Percentiles rank a stretch among this genome's conserved stretches.
Conservation (phyloP, 2,797 vertebrate genomes). For the Acipenser ruthenus region DNA sequence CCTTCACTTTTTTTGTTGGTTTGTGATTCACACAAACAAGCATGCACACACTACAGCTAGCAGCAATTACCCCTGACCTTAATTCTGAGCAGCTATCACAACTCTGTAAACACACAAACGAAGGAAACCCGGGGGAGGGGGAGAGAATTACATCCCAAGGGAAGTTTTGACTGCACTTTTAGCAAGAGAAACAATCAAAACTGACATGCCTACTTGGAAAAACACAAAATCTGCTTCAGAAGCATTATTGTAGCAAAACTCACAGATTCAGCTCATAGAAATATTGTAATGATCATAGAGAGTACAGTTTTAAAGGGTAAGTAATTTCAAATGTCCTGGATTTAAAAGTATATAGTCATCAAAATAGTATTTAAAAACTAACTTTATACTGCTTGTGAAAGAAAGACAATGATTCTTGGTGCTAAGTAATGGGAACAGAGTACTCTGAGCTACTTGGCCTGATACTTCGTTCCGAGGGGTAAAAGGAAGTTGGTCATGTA, state of each 20-base stretch:
- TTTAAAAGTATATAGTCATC: background rate
- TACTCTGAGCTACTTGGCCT: too few species aligned
- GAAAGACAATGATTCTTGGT: too few species aligned
- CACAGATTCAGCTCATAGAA: background rate
- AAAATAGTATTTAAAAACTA: background rate
- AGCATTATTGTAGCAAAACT: background rate
- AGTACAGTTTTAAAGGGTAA: background rate
- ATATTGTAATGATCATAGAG: background rate
- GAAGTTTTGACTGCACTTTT: background rate
- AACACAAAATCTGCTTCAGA: background rate
- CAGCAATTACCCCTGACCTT: constrained; percentile 10
- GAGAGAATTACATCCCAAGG: constrained; percentile 1
- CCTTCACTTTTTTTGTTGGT: background rate
- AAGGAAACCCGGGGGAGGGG: background rate
- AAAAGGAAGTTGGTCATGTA: too few species aligned
- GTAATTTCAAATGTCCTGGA: background rate
- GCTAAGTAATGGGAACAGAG: too few species aligned
- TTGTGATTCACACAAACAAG: background rate
- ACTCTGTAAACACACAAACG: background rate
- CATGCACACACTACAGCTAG: constrained; percentile 1
- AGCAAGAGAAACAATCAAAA: background rate
- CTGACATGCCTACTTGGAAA: background rate
- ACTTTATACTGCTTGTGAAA: too few species aligned
- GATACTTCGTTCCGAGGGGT: too few species aligned
- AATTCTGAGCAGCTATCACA: constrained; percentile 2